Evolutionary conservation across 2,888 invertebrate genomes (phyloP).

Genomic region (Cephus sareptanus): DNA sequence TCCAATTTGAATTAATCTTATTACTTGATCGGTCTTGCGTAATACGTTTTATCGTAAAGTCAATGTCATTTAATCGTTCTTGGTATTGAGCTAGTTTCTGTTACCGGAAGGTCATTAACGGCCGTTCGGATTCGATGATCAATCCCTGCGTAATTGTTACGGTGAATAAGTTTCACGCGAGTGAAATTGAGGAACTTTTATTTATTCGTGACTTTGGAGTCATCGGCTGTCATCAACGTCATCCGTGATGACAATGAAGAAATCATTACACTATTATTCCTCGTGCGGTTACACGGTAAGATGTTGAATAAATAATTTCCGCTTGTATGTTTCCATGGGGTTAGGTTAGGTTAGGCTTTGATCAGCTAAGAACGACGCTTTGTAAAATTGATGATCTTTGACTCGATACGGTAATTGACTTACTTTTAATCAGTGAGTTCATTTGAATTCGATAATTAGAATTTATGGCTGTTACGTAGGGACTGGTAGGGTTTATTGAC

Average conservation of each 20-base stretch:
- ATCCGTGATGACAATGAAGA: neutral
- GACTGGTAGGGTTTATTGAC: neutral
- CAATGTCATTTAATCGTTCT: neutral
- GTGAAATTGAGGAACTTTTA: neutral
- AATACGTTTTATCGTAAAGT: neutral
- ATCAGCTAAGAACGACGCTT: neutral
- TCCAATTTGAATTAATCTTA: neutral
- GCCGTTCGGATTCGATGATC: neutral
- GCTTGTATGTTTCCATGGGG: neutral
- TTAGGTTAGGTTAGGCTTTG: neutral
- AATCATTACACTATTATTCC: neutral
- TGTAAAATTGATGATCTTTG: neutral
- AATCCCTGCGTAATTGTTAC: neutral
- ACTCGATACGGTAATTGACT: neutral
- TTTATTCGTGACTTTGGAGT: neutral
- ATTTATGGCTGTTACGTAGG: neutral
- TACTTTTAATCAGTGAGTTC: neutral
- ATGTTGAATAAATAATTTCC: neutral
- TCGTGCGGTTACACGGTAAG: neutral
- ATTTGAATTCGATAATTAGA: neutral
- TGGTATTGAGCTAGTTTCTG: neutral
- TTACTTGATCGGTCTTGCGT: neutral
- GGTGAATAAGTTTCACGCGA: neutral
- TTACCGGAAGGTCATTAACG: neutral
- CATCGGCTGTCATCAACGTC: neutral